phyloP scores from a whole-genome alignment of 2,113 vertebrate genomes.

The Malurus cyaneus region DNA sequence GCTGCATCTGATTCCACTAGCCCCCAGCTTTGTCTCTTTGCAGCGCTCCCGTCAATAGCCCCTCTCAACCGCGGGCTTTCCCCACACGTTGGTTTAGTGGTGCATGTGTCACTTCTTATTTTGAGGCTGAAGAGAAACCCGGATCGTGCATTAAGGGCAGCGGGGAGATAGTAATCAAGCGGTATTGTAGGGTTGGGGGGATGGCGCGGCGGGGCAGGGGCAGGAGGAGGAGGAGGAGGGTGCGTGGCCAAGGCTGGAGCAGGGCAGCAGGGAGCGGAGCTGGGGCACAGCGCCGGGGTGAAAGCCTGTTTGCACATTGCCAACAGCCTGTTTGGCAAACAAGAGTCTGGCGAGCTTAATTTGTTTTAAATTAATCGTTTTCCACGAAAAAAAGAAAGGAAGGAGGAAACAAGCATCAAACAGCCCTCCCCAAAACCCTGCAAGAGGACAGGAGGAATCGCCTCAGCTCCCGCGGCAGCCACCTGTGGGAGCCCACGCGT shows the following conservation, averaged over 20 bases:
- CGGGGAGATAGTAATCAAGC: conserved; percentile 33
- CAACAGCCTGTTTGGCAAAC: conserved; percentile 57
- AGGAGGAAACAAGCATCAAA: background rate
- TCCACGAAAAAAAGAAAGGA: background rate
- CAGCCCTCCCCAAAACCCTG: background rate
- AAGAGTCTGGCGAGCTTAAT: conserved; percentile 13
- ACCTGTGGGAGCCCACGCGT: background rate
- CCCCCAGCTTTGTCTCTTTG: conserved; percentile 66
- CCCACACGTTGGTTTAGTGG: conserved; percentile 49
- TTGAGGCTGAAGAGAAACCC: conserved; percentile 65
- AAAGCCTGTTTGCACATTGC: conserved; percentile 40
- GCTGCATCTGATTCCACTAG: conserved; percentile 70
- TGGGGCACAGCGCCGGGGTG: background rate
- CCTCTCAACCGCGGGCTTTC: conserved; percentile 28
- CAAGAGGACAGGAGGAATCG: background rate
- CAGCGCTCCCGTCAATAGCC: conserved; percentile 62
- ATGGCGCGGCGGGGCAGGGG: background rate
- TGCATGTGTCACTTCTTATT: conserved; percentile 75
- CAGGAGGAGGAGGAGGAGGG: background rate
- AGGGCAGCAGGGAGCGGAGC: background rate
- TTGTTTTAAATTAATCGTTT: conserved; percentile 29
- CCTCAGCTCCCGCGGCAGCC: background rate
- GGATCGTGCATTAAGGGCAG: conserved; percentile 32
- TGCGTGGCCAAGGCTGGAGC: background rate
- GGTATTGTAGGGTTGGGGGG: background rate